Evolutionary conservation across 2,888 invertebrate species (phyloP), one percentile per base, ranked within the genome.

Genomic region (Oxytorus armatus): DNA sequence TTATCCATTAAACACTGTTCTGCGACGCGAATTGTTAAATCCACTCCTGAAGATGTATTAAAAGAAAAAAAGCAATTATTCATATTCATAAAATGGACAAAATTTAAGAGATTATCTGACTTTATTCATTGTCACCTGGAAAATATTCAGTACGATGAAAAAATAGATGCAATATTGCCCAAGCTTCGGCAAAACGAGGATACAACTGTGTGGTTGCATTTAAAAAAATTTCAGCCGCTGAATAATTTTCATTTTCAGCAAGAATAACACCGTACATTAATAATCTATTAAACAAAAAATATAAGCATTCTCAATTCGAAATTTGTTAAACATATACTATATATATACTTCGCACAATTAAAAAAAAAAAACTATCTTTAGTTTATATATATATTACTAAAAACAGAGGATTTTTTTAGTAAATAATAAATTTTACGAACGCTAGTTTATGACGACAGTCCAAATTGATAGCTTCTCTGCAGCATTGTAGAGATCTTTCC

Each of bases 111-210:
- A 11, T 14, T 1, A 21, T 11, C 10, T 65, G 47, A 23, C 8
- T 11, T 61, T 47, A 25, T 29, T 44, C 18, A 57, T 47, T 29
- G 10, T 33, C 3, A 88, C 90, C 90, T 80, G 89, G 84, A 68
- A 74, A 84, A 68, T 86, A 88, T 74, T 89, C 84, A 0, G 76
- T 89, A 68, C 85, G 84, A 21, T 86, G 63, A 33, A 87, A 90
- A 70, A 88, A 86, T 1, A 90, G 79, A 29, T 90, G 88, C 11
- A 90, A 65, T 29, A 86, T 81, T 5, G 74, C 74, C 90, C 90
- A 90, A 2, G 86, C 88, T 79, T 89, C 87, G 2, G 81, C 76
- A 47, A 87, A 89, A 49, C 83, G 79, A 8, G 90, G 90, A 79
- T 90, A 84, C 14, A 90, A 73, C 2, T 84, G 66, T 0, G 82